Conservation (phyloP, 1,140 invertebrate species). For the Lasioglossum baleicum region DNA sequence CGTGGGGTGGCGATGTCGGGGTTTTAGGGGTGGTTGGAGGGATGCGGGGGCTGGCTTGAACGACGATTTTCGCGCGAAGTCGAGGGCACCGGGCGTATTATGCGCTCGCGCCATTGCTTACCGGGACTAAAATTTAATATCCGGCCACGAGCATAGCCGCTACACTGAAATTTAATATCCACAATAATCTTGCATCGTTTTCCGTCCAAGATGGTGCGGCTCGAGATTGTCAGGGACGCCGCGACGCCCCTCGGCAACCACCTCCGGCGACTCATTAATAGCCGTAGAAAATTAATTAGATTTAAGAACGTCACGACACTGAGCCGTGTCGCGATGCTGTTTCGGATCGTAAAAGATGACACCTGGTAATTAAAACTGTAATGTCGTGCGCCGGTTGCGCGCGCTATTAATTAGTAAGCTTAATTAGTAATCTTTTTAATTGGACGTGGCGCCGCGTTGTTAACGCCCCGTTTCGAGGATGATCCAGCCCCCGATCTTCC, state of each 20-base stretch:
- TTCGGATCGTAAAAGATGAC: slow-evolving; percentile 33
- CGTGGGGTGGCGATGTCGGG: too few relatives aligned
- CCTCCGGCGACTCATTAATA: slow-evolving; percentile 36
- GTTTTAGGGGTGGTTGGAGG: too few relatives aligned
- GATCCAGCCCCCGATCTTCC: slow-evolving; percentile 25
- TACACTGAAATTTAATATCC: slow-evolving; percentile 72
- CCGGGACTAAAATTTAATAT: slow-evolving; percentile 72
- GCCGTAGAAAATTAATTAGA: slow-evolving; percentile 50
- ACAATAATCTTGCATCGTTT: slow-evolving; percentile 59
- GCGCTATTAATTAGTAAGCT: slow-evolving; percentile 43
- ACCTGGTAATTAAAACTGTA: slow-evolving; percentile 38
- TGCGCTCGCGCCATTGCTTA: slow-evolving; percentile 65
- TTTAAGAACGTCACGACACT: slow-evolving; percentile 24
- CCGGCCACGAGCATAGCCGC: slow-evolving; percentile 55
- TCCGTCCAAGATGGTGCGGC: neutral
- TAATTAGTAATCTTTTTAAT: slow-evolving; percentile 51
- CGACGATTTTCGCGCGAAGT: slow-evolving; percentile 39
- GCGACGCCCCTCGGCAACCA: slow-evolving; percentile 23
- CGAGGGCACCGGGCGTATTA: slow-evolving; percentile 47
- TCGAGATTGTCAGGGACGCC: slow-evolving; percentile 16
- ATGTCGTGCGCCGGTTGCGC: slow-evolving; percentile 6
- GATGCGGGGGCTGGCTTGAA: neutral
- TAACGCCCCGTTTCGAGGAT: slow-evolving; percentile 21
- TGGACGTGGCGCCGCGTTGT: slow-evolving; percentile 33
- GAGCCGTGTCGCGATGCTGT: too few relatives aligned